These are phyloP conservation scores for Subacronicta megacephala DNA, from an alignment of 2,888 invertebrate species.

Conservation along the genomic window DNA sequence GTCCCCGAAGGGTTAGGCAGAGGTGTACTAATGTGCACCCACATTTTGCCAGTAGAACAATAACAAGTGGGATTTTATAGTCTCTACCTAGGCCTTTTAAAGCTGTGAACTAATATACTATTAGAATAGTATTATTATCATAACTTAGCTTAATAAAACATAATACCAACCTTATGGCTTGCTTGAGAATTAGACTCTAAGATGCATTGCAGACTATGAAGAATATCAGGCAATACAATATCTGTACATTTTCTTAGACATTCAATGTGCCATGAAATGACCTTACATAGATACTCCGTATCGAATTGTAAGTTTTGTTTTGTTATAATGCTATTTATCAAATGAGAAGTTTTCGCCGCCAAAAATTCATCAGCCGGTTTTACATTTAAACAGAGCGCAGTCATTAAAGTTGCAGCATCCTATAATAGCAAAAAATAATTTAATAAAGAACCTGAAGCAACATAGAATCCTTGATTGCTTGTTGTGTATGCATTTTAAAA, in stretches of 20 bases:
- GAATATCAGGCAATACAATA: slow-evolving; percentile 79
- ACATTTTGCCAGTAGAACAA: no score
- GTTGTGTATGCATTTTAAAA: slow-evolving; percentile 20
- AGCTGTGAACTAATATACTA: no score
- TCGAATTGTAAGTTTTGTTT: slow-evolving; percentile 86
- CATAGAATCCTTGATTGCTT: not conserved
- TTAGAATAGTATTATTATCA: no score
- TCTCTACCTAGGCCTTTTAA: no score
- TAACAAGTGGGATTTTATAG: no score
- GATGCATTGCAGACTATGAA: slow-evolving; percentile 81
- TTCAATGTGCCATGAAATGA: slow-evolving; percentile 82
- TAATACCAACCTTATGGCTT: slow-evolving; percentile 68
- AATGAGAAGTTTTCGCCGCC: slow-evolving; percentile 89
- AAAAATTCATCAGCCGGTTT: slow-evolving; percentile 86
- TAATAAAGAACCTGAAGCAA: not conserved
- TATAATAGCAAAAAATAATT: slow-evolving; percentile 45
- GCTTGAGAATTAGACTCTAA: slow-evolving; percentile 70
- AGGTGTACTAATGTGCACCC: no score
- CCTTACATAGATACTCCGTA: slow-evolving; percentile 69
- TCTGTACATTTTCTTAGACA: slow-evolving; percentile 80
- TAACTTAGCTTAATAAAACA: no score
- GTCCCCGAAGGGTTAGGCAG: no score
- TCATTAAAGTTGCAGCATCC: slow-evolving; percentile 76
- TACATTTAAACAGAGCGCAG: slow-evolving; percentile 75
- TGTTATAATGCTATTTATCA: slow-evolving; percentile 87